These are phyloP conservation scores for Aelia acuminata DNA, from an alignment of 2,888 invertebrate species.

Conservation along the genomic window DNA sequence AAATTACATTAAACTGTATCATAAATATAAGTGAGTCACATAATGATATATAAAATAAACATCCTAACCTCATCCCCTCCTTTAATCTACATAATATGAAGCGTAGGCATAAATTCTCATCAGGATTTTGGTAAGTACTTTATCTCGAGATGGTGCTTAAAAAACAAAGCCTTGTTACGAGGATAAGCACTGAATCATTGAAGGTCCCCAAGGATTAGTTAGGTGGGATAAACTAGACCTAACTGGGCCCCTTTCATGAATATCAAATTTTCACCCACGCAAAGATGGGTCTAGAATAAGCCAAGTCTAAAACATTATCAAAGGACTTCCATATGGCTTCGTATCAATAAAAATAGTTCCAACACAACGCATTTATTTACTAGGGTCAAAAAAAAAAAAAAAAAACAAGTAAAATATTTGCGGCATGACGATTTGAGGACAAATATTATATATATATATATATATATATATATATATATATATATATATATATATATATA, in stretches of 20 bases:
- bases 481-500: too few species aligned
- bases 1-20: too few species aligned
- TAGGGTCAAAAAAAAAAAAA: too few species aligned
- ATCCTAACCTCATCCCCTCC: not conserved
- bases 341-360: not conserved
- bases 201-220: conserved; percentile 26
- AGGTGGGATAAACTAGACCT: conserved; percentile 29
- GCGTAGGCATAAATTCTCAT: conserved; percentile 18
- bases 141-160: conserved; percentile 25
- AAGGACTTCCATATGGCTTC: not conserved
- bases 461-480: too few species aligned
- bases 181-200: conserved; percentile 37
- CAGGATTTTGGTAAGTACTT: not conserved
- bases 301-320: conserved; percentile 15
- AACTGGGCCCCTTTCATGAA: conserved; percentile 9
- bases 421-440: too few species aligned
- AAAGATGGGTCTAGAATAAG: not conserved
- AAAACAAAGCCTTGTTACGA: conserved; percentile 32
- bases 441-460: too few species aligned
- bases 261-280: conserved; percentile 30
- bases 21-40: not conserved
- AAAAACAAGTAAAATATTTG: too few species aligned
- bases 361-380: too few species aligned
- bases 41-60: not conserved
- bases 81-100: not conserved